Evolutionary conservation across 2,888 invertebrate species (phyloP).

Genomic region (Sylvicola cinctus): DNA sequence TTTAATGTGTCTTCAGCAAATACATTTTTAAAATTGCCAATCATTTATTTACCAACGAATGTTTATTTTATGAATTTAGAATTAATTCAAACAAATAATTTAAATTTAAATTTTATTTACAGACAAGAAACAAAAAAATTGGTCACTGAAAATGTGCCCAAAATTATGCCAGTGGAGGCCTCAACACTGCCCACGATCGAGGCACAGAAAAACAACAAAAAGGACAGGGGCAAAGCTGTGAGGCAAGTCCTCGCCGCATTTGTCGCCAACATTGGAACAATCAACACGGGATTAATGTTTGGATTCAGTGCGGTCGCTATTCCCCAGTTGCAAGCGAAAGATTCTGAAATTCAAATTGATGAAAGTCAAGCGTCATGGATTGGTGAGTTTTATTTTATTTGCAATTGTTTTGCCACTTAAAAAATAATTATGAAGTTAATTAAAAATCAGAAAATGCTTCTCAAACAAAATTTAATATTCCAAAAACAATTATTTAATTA

Average conservation of each 20-base stretch:
- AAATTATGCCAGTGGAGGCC: too few relatives aligned
- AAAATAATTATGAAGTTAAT: neutral
- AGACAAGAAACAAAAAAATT: too few relatives aligned
- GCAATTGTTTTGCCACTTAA: slow-evolving; percentile 3
- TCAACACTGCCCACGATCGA: too few relatives aligned
- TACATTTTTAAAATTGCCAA: too few relatives aligned
- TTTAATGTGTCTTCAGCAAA: too few relatives aligned
- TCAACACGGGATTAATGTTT: slow-evolving; percentile 49
- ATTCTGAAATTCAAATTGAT: slow-evolving; percentile 32
- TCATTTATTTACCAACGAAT: too few relatives aligned
- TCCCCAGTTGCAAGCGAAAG: slow-evolving; percentile 32
- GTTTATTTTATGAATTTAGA: too few relatives aligned
- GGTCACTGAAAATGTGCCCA: too few relatives aligned
- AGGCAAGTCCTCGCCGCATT: slow-evolving; percentile 39
- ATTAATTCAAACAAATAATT: too few relatives aligned
- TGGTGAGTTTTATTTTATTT: slow-evolving; percentile 26
- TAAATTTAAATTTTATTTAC: too few relatives aligned
- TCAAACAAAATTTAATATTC: neutral
- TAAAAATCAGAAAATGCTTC: neutral
- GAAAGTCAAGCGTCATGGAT: slow-evolving; percentile 42
- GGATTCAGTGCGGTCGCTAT: slow-evolving; percentile 45
- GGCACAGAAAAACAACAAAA: too few relatives aligned
- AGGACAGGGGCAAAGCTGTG: slow-evolving; percentile 27
- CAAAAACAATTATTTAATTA: too few relatives aligned
- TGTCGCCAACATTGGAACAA: slow-evolving; percentile 42